phyloP scores from a whole-genome alignment of 35 echinoderm and acorn worm species.

The Heliocidaris erythrogramma region DNA sequence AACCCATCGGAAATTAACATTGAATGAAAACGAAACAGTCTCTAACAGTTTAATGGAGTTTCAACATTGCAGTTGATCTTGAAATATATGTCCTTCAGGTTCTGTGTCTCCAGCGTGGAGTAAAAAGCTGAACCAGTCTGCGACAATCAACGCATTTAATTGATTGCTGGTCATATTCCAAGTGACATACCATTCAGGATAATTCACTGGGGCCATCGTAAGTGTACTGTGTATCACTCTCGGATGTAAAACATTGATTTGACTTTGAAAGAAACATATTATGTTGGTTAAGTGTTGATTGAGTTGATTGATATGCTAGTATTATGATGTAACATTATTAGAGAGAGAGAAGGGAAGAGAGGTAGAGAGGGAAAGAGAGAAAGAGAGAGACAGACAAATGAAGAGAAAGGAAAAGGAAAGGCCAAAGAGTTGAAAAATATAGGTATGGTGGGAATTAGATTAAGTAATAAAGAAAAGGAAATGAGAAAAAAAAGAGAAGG shows the following conservation, averaged over 20 bases:
- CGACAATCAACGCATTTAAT: conserved; percentile 10
- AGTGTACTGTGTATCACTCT: not conserved
- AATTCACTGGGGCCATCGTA: not conserved
- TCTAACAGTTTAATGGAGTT: not conserved
- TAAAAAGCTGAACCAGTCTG: not conserved
- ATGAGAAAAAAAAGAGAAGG: too few relatives aligned
- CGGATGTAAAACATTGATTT: not conserved
- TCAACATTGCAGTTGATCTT: conserved; percentile 1
- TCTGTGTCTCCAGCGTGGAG: not conserved
- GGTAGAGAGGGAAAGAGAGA: too few relatives aligned
- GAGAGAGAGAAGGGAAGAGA: too few relatives aligned
- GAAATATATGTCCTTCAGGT: not conserved
- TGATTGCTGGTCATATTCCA: not conserved
- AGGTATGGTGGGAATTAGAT: too few relatives aligned
- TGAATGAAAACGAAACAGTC: not conserved
- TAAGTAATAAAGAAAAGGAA: too few relatives aligned
- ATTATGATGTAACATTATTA: not conserved
- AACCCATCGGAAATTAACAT: not conserved
- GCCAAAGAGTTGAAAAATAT: too few relatives aligned
- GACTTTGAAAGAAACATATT: not conserved
- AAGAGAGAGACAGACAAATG: too few relatives aligned
- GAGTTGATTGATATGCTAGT: too few relatives aligned
- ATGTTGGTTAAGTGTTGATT: not conserved
- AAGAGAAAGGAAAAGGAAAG: too few relatives aligned
- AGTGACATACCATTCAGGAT: not conserved